Conservation (phyloP, 2,113 vertebrate genomes). For the Sinocyclocheilus grahami region DNA sequence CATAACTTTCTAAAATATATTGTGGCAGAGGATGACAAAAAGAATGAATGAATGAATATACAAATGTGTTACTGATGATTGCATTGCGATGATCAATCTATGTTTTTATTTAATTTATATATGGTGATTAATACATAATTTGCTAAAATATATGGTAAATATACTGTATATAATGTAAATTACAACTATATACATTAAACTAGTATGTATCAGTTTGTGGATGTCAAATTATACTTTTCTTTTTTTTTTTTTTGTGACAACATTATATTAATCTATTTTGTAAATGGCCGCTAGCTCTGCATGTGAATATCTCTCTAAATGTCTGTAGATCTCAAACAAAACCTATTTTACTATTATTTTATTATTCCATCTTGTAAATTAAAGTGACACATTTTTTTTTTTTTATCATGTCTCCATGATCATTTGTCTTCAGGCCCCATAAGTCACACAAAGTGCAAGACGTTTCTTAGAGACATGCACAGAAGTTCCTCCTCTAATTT, state of each 20-base stretch:
- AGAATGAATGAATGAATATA: no score
- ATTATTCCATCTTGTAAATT: not conserved
- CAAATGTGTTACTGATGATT: no score
- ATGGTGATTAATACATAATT: no score
- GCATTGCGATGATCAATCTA: no score
- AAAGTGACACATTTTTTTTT: not conserved
- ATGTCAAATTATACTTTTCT: not conserved
- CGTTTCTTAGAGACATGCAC: constrained; percentile 5
- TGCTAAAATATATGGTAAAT: no score
- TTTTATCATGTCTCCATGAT: not conserved
- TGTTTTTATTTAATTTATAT: no score
- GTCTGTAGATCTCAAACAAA: not conserved
- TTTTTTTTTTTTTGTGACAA: not conserved
- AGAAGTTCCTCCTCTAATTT: constrained; percentile 30
- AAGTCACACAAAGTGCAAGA: constrained; percentile 20
- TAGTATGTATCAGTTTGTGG: not conserved
- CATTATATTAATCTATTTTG: not conserved
- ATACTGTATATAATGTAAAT: no score
- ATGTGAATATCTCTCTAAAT: not conserved
- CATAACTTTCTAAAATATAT: not conserved
- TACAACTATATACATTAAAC: not conserved
- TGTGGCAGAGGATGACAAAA: no score
- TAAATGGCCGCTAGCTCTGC: not conserved
- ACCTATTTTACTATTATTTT: not conserved
- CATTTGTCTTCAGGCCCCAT: not conserved